Base-by-base conservation (phyloP, 2,888 invertebrate genomes). In the Phasia obesa region DNA sequence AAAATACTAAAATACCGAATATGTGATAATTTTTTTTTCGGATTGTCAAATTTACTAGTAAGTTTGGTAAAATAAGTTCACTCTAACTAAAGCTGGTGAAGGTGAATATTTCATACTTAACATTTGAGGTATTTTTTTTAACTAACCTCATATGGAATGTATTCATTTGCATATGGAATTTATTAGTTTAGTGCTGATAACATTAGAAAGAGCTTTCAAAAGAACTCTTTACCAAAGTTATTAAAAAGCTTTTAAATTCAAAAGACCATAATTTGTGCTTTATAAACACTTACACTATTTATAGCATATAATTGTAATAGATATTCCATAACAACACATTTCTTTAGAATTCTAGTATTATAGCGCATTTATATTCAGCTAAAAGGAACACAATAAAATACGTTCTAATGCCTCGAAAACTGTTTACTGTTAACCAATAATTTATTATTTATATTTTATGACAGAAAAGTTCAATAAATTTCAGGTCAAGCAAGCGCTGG, bases 301-400 rank as follows among this genome's bases (percentile, higher is more conserved):
- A 51, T 47, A 17, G 5, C 38, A 62, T 1, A 21, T 2, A 25
- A 49, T 71, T 71, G 73, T 73, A 73, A 73, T 42, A 60, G 73
- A 73, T 9, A 38, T 38, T 3, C 23, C 13, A 49, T 38, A 59
- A 59, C 0, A 25, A n/a, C n/a, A n/a, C n/a, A n/a, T n/a, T 35
- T 21, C 7, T 55, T 38, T 7, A 38, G 11, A 11, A 6, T 31
- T 2, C 6, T 6, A 2, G 1, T 38, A 35, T 35, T 71, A 59
- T 60, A 9, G 47, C 4, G 13, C 4, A 44, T 31, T 21, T 38
- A 49, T 62, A 73, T 73, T 73, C 73, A 73, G 73, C 60, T 3
- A n/a, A 11, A 4, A 5, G 21, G 17, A 19, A 49, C 4, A 17
- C 4, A 51, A 25, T 9, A 17, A 21, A 27, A 27, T 21, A 4